Conservation (phyloP, 2,113 vertebrate genomes). For the Fulmarus glacialis region DNA sequence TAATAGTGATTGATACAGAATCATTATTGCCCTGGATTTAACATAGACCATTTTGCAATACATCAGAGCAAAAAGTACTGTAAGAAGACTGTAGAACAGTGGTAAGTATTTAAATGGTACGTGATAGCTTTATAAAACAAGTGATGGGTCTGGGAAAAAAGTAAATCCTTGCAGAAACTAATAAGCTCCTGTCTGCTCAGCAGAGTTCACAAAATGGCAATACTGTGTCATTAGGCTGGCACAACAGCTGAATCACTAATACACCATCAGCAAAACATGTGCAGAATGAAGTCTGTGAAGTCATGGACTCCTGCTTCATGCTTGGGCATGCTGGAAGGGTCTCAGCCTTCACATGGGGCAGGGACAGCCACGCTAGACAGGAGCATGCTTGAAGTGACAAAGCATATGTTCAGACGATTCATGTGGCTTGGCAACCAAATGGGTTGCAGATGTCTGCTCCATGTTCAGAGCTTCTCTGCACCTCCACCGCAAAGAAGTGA, state of each 20-base stretch:
- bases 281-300: not conserved
- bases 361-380: accelerated
- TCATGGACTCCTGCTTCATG: accelerated
- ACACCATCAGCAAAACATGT: not conserved
- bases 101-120: not conserved
- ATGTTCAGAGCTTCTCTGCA: not conserved
- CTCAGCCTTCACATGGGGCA: not conserved
- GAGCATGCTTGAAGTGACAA: not conserved
- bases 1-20: not conserved
- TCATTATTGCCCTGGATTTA: not conserved
- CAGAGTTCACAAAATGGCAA: slow-evolving; percentile 11
- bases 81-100: not conserved
- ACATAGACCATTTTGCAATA: not conserved
- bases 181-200: not conserved
- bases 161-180: slow-evolving; percentile 16
- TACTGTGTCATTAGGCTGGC: slow-evolving; percentile 4
- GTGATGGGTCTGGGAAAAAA: not conserved
- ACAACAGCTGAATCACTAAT: not conserved
- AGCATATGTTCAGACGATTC: accelerated
- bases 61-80: slow-evolving; percentile 16
- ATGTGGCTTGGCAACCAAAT: accelerated
- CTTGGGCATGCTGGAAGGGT: not conserved
- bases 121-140: slow-evolving; percentile 19
- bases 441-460: not conserved
- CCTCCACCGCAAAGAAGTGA: not conserved